A percentile compares a stretch with the other conserved stretches of the same genome.
Evolutionary conservation across 2,113 vertebrate species (phyloP).

Genomic region (Spheniscus mendiculus): DNA sequence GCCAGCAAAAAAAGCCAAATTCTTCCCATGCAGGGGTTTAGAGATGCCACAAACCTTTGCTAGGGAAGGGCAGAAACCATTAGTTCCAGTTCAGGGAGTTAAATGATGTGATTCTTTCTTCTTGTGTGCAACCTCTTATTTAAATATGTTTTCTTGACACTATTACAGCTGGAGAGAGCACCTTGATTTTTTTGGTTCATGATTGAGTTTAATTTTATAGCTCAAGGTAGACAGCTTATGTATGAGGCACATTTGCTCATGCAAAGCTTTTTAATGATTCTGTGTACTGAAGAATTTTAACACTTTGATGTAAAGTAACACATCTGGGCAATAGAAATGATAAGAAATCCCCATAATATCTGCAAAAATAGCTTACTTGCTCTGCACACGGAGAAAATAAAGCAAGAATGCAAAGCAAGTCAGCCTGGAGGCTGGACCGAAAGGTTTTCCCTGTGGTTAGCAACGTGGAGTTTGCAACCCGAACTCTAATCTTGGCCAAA

Average conservation of each 20-base stretch:
- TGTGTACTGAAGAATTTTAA: not conserved
- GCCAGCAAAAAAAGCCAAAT: not conserved
- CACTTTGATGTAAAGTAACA: not conserved
- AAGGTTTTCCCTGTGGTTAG: not conserved
- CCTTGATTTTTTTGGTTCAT: not conserved
- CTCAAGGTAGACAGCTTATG: not conserved
- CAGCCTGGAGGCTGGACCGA: not conserved
- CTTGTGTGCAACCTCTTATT: not conserved
- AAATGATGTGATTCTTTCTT: not conserved
- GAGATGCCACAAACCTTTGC: not conserved
- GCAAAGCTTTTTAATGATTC: not conserved
- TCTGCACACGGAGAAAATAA: not conserved
- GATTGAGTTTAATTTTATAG: not conserved
- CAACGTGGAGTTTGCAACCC: not conserved
- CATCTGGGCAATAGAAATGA: not conserved
- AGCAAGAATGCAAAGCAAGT: not conserved
- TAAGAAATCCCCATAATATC: not conserved
- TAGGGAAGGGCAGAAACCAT: not conserved
- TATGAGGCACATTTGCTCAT: not conserved
- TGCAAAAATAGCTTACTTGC: not conserved
- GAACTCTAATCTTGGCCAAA: not conserved
- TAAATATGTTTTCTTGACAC: not conserved
- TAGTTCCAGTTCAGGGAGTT: not conserved
- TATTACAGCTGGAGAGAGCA: not conserved
- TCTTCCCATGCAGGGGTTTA: not conserved